phyloP scores from a whole-genome alignment of 2,113 vertebrate genomes.

The Larimichthys polyactis region DNA sequence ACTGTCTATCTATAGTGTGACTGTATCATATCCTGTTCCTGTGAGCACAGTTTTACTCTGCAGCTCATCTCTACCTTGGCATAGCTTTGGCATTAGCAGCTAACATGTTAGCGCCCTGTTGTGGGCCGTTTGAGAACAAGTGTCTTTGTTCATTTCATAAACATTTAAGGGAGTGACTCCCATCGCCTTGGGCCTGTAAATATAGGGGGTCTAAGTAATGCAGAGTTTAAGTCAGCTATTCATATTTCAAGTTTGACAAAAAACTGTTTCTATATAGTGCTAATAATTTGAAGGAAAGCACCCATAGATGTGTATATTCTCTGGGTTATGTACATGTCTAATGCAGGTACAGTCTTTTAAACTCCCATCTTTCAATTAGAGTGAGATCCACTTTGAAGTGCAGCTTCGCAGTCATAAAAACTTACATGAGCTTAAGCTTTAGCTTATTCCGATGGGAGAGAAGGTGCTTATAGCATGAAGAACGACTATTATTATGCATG shows the following conservation, averaged over 20 bases:
- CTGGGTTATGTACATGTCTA: conserved; percentile 50
- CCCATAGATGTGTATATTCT: conserved; percentile 40
- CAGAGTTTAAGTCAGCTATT: conserved; percentile 52
- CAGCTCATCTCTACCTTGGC: conserved; percentile 71
- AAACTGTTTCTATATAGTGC: conserved; percentile 61
- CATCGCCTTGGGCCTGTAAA: conserved; percentile 68
- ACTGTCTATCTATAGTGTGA: conserved; percentile 52
- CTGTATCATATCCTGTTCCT: conserved; percentile 37
- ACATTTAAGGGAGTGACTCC: conserved; percentile 57
- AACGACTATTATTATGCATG: conserved; percentile 7
- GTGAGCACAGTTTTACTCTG: conserved; percentile 35
- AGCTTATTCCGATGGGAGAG: conserved; percentile 68
- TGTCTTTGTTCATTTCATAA: conserved; percentile 78
- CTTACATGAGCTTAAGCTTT: conserved; percentile 66
- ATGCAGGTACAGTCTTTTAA: conserved; percentile 30
- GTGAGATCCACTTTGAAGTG: conserved; percentile 69
- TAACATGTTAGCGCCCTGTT: conserved; percentile 59
- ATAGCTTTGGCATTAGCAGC: conserved; percentile 84
- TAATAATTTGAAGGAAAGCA: conserved; percentile 56
- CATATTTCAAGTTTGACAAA: conserved; percentile 63
- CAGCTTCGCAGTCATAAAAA: conserved; percentile 69
- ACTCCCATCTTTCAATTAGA: conserved; percentile 40
- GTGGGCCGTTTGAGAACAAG: conserved; percentile 51
- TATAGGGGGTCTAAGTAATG: conserved; percentile 63
- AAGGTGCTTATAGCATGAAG: conserved; percentile 61